Conservation (phyloP, 1,140 invertebrate species). For the Eriosoma lanigerum region DNA sequence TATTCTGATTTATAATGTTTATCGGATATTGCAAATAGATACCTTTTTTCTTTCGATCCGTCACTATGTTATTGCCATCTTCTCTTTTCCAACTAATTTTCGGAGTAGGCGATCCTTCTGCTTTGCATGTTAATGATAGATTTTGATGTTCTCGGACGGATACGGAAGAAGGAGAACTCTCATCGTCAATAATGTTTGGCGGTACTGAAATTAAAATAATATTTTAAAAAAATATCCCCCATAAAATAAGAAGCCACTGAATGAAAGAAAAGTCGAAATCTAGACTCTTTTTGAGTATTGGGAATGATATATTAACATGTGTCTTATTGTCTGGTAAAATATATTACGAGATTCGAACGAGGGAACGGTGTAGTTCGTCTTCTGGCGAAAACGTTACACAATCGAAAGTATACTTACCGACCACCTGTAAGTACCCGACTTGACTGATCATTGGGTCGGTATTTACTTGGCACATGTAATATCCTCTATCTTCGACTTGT, state of each 20-base stretch:
- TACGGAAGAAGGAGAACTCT: constrained; percentile 82
- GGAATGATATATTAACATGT: too few relatives aligned
- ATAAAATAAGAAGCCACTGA: too few relatives aligned
- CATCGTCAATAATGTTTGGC: constrained; percentile 82
- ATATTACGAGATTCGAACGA: too few relatives aligned
- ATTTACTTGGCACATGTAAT: constrained; percentile 92
- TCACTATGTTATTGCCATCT: constrained; percentile 78
- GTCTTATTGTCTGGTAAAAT: too few relatives aligned
- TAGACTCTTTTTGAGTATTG: too few relatives aligned
- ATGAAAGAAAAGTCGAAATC: too few relatives aligned
- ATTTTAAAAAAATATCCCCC: too few relatives aligned
- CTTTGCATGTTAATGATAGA: constrained; percentile 83
- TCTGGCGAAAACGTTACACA: not conserved
- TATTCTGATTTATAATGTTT: not conserved
- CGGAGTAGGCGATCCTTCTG: constrained; percentile 83
- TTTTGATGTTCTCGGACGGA: constrained; percentile 87
- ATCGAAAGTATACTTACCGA: constrained; percentile 69
- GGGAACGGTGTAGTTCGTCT: too few relatives aligned
- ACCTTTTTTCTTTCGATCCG: constrained; percentile 83
- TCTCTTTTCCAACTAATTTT: constrained; percentile 89
- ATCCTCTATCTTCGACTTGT: constrained; percentile 84
- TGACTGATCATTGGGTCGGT: constrained; percentile 95
- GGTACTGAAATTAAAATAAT: constrained; percentile 67
- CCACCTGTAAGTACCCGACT: constrained; percentile 90
- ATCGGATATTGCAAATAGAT: constrained; percentile 22